Conservation (phyloP, 2,888 invertebrate species). For the Luperina nickerlii region DNA sequence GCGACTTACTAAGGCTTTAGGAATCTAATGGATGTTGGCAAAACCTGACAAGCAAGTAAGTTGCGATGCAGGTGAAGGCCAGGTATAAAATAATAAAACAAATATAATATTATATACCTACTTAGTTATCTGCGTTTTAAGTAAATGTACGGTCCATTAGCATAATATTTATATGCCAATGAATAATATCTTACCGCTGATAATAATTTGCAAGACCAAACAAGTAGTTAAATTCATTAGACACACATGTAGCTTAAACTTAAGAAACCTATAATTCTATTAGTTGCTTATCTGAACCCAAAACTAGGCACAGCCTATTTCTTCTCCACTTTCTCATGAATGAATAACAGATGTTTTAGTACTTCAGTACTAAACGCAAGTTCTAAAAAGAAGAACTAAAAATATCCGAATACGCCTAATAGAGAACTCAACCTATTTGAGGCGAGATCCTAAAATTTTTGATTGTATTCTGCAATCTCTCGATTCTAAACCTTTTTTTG, state of each 20-base stretch:
- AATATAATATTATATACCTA: conserved; percentile 23
- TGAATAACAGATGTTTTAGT: no score
- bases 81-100: conserved; percentile 28
- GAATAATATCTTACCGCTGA: conserved; percentile 9
- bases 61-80: conserved; percentile 51
- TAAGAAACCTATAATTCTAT: no score
- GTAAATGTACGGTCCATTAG: conserved; percentile 48
- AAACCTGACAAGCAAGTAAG: conserved; percentile 43
- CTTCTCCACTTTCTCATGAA: no score
- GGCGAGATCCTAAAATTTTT: no score
- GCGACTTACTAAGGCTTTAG: not conserved
- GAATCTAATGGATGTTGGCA: conserved; percentile 17
- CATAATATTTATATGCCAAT: conserved; percentile 42
- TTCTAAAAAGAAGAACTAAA: no score
- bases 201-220: conserved; percentile 9
- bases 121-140: conserved; percentile 28
- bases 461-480: no score
- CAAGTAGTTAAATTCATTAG: not conserved
- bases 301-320: not conserved
- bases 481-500: no score
- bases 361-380: no score
- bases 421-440: no score
- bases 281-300: not conserved
- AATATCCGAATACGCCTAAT: no score
- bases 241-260: no score